These are phyloP conservation scores for Neodiprion fabricii DNA, from an alignment of 1,140 invertebrate species.

Conservation along the genomic window DNA sequence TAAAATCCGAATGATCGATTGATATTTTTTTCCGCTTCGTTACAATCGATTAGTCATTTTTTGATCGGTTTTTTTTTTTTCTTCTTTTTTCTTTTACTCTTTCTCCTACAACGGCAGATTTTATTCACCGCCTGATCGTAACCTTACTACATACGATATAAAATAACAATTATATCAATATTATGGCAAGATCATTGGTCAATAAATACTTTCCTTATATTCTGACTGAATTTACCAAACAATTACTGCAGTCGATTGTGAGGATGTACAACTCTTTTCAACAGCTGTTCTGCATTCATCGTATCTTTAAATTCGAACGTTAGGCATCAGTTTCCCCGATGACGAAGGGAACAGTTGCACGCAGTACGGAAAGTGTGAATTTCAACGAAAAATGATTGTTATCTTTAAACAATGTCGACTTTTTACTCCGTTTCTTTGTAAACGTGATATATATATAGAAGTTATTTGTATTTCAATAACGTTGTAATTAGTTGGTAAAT, in stretches of 20 bases:
- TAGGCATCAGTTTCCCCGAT: too few relatives aligned
- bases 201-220: constrained; percentile 49
- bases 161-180: constrained; percentile 39
- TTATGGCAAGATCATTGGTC: constrained; percentile 51
- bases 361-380: too few relatives aligned
- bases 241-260: constrained; percentile 24
- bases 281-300: too few relatives aligned
- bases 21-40: too few relatives aligned
- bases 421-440: neutral
- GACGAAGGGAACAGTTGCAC: too few relatives aligned
- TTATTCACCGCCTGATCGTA: constrained; percentile 29
- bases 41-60: too few relatives aligned
- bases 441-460: neutral
- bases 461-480: constrained; percentile 5
- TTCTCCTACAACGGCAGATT: constrained; percentile 33
- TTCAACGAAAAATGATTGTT: too few relatives aligned
- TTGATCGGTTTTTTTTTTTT: too few relatives aligned
- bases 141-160: constrained; percentile 40
- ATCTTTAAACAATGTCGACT: too few relatives aligned
- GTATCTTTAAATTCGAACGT: too few relatives aligned
- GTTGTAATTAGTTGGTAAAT: constrained; percentile 41
- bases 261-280: too few relatives aligned
- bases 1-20: neutral
- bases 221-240: constrained; percentile 40
- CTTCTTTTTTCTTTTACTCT: neutral